These are phyloP conservation scores for Psix sp. DNA, from an alignment of 1,140 invertebrate species.

Conservation along the genomic window DNA sequence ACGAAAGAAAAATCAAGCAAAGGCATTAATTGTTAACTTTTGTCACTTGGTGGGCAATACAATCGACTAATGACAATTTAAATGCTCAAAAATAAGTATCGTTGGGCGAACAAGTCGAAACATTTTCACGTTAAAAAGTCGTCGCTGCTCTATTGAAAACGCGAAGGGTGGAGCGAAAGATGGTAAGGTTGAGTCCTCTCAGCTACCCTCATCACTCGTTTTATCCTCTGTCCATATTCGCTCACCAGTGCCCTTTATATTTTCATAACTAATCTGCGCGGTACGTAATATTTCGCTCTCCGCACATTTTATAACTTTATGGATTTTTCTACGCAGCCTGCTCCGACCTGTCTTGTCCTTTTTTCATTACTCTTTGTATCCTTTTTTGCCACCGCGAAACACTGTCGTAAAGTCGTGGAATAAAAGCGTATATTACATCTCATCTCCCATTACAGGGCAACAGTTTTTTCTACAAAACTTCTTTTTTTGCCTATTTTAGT, in stretches of 20 bases:
- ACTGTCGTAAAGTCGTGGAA: conserved; percentile 62
- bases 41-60: neutral
- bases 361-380: conserved; percentile 55
- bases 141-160: conserved; percentile 58
- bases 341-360: conserved; percentile 56
- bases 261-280: conserved; percentile 76
- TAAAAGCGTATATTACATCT: conserved; percentile 58
- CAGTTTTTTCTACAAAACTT: conserved; percentile 17
- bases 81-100: conserved; percentile 43
- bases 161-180: conserved; percentile 64
- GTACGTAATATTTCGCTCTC: conserved; percentile 73
- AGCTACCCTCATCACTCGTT: conserved; percentile 67
- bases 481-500: no score
- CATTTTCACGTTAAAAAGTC: conserved; percentile 55
- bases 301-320: conserved; percentile 76
- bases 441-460: conserved; percentile 28
- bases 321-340: conserved; percentile 71
- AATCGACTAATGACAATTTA: conserved; percentile 47
- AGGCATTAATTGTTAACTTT: conserved; percentile 30
- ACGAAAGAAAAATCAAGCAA: neutral
- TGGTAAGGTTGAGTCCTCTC: conserved; percentile 71
- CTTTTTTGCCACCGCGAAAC: conserved; percentile 57
- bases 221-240: conserved; percentile 63
- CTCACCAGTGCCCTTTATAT: conserved; percentile 71
- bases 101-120: conserved; percentile 21